These are phyloP conservation scores for Therioaphis trifolii DNA, from an alignment of 2,888 invertebrate species.

Conservation along the genomic window DNA sequence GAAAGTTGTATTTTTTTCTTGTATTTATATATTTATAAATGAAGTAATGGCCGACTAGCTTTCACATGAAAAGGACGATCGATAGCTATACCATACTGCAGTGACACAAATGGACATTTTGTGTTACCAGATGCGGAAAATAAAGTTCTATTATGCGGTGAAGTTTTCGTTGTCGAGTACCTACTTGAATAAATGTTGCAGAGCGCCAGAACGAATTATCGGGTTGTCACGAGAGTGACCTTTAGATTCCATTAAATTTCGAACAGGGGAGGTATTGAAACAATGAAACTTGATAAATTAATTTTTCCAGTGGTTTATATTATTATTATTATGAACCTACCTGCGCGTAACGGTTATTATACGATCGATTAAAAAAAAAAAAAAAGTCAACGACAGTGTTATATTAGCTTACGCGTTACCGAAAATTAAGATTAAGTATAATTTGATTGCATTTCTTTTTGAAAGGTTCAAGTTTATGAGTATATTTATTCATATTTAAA, in stretches of 20 bases:
- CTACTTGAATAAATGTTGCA: conserved; percentile 11
- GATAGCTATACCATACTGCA: too few species aligned
- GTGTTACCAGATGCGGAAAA: not conserved
- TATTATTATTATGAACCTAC: not conserved
- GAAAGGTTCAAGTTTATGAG: too few species aligned
- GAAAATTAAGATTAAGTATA: too few species aligned
- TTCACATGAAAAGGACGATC: not conserved
- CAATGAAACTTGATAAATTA: not conserved
- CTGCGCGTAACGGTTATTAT: not conserved
- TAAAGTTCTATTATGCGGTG: not conserved
- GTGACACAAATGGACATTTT: not conserved
- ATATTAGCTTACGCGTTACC: too few species aligned
- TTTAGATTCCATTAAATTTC: conserved; percentile 10
- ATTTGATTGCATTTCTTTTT: too few species aligned
- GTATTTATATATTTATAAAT: too few species aligned
- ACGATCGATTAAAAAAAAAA: not conserved
- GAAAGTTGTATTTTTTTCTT: too few species aligned
- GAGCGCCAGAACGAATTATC: not conserved
- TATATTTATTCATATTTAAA: too few species aligned
- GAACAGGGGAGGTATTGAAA: not conserved
- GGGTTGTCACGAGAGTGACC: conserved; percentile 38
- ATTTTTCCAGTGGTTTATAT: not conserved
- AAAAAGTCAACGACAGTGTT: too few species aligned
- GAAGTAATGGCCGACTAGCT: not conserved
- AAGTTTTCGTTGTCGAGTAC: not conserved